phyloP scores from a whole-genome alignment of 2,113 vertebrate genomes.

The Lepisosteus oculatus region DNA sequence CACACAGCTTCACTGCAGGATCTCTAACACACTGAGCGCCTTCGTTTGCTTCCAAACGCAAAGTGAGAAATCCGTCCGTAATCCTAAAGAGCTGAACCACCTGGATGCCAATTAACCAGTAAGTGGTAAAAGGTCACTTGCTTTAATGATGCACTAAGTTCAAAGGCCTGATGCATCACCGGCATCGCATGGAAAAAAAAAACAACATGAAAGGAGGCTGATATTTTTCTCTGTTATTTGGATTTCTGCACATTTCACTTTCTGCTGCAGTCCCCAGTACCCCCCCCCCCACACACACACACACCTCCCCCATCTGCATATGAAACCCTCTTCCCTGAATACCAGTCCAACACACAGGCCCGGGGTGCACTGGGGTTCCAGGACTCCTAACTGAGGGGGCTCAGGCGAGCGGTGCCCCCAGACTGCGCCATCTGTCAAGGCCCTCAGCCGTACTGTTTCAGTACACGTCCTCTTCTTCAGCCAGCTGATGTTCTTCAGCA shows the following conservation, averaged over 20 bases:
- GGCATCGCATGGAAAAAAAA: constrained; percentile 22
- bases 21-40: background rate
- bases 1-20: background rate
- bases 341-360: background rate
- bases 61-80: background rate
- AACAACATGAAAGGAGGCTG: background rate
- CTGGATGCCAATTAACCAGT: background rate
- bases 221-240: background rate
- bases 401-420: too few relatives aligned
- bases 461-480: too few relatives aligned
- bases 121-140: background rate
- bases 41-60: background rate
- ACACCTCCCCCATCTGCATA: background rate
- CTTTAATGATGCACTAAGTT: background rate
- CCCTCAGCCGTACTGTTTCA: too few relatives aligned
- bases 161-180: background rate
- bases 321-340: background rate
- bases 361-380: background rate
- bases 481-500: too few relatives aligned
- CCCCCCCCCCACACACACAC: background rate
- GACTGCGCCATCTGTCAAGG: too few relatives aligned
- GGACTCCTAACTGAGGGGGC: background rate
- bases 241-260: background rate
- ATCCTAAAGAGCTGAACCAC: background rate
- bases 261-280: background rate